Evolutionary conservation across 2,797 vertebrate genomes (phyloP).

Genomic region (Pelochelys cantorii): DNA sequence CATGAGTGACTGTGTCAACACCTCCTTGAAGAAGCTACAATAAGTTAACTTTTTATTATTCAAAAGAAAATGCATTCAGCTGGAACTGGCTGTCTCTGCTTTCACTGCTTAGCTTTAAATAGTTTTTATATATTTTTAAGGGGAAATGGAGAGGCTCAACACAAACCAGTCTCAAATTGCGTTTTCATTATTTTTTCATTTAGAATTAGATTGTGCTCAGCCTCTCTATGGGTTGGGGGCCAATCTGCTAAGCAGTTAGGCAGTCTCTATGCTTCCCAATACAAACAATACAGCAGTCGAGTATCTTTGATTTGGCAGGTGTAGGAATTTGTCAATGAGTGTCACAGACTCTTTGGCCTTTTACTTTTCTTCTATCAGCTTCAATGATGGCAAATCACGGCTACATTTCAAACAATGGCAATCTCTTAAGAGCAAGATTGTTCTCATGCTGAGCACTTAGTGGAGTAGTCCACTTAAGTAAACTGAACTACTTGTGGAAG

Average conservation of each 20-base stretch:
- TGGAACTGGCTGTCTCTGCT: not conserved
- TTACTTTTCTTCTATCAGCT: not conserved
- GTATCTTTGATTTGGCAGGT: not conserved
- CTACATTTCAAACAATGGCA: not conserved
- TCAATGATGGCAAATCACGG: not conserved
- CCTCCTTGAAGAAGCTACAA: not conserved
- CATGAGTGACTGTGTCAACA: not conserved
- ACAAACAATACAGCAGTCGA: not conserved
- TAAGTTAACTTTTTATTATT: not conserved
- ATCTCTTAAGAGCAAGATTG: not conserved
- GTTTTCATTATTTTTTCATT: not conserved
- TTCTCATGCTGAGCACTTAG: not conserved
- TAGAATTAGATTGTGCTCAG: not conserved
- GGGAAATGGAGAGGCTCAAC: not conserved
- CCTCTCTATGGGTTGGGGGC: not conserved
- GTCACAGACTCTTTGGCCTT: not conserved
- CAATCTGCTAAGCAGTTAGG: not conserved
- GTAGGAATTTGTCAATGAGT: not conserved
- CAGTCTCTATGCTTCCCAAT: not conserved
- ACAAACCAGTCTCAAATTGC: not conserved
- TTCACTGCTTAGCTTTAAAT: not conserved
- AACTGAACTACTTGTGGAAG: not conserved
- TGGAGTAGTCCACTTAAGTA: not conserved
- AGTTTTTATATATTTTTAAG: not conserved
- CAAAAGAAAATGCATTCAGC: not conserved